Conservation (phyloP, 2,888 invertebrate species). For the Leucophora obtusa region DNA sequence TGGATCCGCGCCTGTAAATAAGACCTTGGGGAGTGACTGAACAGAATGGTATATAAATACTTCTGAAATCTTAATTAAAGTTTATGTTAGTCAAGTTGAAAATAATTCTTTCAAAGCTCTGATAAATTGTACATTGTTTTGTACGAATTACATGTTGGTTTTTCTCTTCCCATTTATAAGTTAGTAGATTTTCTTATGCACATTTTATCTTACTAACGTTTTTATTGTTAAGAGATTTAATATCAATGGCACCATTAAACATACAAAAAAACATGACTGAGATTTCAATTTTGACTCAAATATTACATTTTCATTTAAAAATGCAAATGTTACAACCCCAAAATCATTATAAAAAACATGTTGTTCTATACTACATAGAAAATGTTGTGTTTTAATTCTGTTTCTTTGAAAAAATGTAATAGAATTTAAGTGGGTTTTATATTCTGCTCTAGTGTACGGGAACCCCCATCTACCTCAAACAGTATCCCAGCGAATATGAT, state of each 20-base stretch:
- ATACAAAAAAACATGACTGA: conserved; percentile 51
- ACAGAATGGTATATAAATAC: no score
- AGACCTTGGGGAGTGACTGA: no score
- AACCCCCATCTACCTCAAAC: no score
- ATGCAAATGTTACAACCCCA: conserved; percentile 54
- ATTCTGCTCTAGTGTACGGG: neutral
- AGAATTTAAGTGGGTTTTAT: conserved; percentile 29
- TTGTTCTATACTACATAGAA: neutral
- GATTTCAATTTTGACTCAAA: conserved; percentile 27
- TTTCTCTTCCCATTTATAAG: conserved; percentile 22
- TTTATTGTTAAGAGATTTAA: conserved; percentile 56
- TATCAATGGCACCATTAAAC: conserved; percentile 65
- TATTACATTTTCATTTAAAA: conserved; percentile 49
- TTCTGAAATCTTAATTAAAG: no score
- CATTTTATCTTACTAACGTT: conserved; percentile 28
- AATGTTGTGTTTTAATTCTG: neutral
- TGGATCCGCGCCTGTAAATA: no score
- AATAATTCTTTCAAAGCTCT: no score
- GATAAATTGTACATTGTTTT: no score
- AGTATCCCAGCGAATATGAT: no score
- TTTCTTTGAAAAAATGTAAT: conserved; percentile 18
- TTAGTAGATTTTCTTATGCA: conserved; percentile 2
- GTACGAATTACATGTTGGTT: neutral
- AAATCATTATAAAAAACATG: conserved; percentile 11
- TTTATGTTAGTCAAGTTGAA: no score